A percentile compares a stretch with the other conserved stretches of the same genome.
These are phyloP conservation scores for Eupithecia abbreviata DNA, from an alignment of 2,888 invertebrate species.

Conservation along the genomic window DNA sequence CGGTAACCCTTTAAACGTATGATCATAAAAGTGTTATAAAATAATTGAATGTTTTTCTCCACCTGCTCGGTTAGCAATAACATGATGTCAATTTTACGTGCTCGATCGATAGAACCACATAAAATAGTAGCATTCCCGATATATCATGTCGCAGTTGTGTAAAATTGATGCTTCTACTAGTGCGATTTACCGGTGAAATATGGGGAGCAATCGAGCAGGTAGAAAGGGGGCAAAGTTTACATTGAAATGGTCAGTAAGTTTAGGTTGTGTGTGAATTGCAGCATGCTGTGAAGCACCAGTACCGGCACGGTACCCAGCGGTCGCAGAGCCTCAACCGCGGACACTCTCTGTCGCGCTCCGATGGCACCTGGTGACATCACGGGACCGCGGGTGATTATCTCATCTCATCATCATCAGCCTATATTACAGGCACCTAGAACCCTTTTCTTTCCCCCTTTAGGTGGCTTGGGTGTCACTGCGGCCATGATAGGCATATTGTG, in stretches of 20 bases:
- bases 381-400: conserved; percentile 85
- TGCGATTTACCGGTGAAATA: not conserved
- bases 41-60: conserved; percentile 6
- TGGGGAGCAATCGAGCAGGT: not conserved
- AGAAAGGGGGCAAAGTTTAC: not conserved
- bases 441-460: too few relatives aligned
- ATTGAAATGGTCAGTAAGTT: conserved; percentile 14
- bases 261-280: conserved; percentile 67
- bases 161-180: not conserved
- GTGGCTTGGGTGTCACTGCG: too few relatives aligned
- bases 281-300: conserved; percentile 87
- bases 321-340: conserved; percentile 91
- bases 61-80: conserved; percentile 4
- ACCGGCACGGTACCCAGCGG: conserved; percentile 85
- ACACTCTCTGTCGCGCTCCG: conserved; percentile 87
- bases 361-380: conserved; percentile 92
- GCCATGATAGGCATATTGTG: too few relatives aligned
- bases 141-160: conserved; percentile 11
- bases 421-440: too few relatives aligned
- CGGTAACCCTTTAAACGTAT: conserved; percentile 22
- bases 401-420: too few relatives aligned
- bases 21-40: not conserved
- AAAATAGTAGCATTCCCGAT: not conserved
- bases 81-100: conserved; percentile 2
- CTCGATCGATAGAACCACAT: conserved; percentile 1